Base-by-base conservation (phyloP, 2,113 vertebrate species). In the Poeciliopsis prolifica region DNA sequence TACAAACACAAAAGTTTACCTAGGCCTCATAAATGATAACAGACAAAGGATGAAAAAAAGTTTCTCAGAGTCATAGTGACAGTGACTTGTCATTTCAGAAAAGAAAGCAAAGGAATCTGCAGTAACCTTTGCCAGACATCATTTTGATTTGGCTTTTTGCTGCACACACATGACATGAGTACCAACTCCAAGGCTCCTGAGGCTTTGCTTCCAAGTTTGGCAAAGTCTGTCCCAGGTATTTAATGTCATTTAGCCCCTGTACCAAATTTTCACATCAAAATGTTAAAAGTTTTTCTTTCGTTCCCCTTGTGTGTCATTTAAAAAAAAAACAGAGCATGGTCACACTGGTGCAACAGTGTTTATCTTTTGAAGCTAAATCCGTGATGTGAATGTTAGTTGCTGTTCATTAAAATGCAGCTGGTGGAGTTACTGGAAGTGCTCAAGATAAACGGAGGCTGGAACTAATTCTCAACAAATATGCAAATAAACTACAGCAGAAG, bases 1-100 rank as follows among this genome's bases (percentile, higher is more conserved):
- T 84, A 90, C 86, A 92, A 93, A 94, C 90, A 93, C 70, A 86
- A 76, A 88, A 79, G 90, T 91, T 90, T 89, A 78, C 75, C 77
- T 67, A 72, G 68, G 77, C 61, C 75, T 79, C 87, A 85, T 91
- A 89, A 92, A 90, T 26, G 60, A 90, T 85, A 86, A 79, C 74
- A 87, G 91, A 91, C 92, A 93, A 90, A 82, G 81, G 78, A 19
- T 77, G 30, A 79, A 68, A 72, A 35, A 51, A 62, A 74, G 61
- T 44, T 75, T 71, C 60, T 61, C 22, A 33, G 67, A 75, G 66
- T 72, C 35, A 72, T 51, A 60, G 10, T 72, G 80, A 81, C 75
- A 73, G 71, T 69, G 8, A 58, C 51, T n/a, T 58, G 51, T 58
- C 51, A 58, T 58, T 8, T 58, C 51, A 24, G 51, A 54, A n/a